Base-by-base conservation (phyloP, 1,140 invertebrate species). In the Bombus waltoni region DNA sequence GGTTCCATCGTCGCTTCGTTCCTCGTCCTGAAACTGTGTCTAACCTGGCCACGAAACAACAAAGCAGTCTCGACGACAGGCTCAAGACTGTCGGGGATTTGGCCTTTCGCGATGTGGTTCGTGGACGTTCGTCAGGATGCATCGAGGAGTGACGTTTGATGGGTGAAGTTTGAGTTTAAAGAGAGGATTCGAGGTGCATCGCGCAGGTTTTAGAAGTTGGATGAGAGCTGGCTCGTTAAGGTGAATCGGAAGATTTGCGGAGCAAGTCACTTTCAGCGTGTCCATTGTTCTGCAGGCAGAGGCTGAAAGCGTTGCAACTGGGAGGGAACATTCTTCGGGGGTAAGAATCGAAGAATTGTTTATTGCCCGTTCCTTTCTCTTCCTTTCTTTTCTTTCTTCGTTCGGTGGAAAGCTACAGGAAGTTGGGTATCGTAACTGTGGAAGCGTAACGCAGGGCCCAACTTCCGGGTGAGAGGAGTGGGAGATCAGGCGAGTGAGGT, bases 1-100 rank as follows among this genome's bases (percentile, higher is more conserved):
- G 84, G 84, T 85, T 62, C 10, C 59, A 53, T 53, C 47, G 22
- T 53, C 32, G 32, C 47, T 53, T 22, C 18, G 47, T 53, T 53
- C 5, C 18, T 53, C 47, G 5, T 53, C 5, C 18, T 53, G 47
- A 5, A 53, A 53, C 6, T 18, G 47, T 53, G 47, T 53, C 18
- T 22, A 53, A 53, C 18, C 47, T 53, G 47, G 47, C 18, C 47
- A 53, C 47, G 47, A 53, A 53, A 53, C 47, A 22, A 15, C 47
- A 15, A 22, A 53, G 6, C 47, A 53, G 47, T 53, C 18, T 22
- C 47, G 47, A 53, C 47, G 18, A 53, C 47, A 53, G 18, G 5
- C 0, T 8, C 47, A 53, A 53, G 47, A 53, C 47, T 53, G 2
- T 53, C 47, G 18, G 18, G 5, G 5, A 53, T 53, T 53, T 53